Base-by-base conservation (phyloP, 2,888 invertebrate genomes). In the Acleris laterana region DNA sequence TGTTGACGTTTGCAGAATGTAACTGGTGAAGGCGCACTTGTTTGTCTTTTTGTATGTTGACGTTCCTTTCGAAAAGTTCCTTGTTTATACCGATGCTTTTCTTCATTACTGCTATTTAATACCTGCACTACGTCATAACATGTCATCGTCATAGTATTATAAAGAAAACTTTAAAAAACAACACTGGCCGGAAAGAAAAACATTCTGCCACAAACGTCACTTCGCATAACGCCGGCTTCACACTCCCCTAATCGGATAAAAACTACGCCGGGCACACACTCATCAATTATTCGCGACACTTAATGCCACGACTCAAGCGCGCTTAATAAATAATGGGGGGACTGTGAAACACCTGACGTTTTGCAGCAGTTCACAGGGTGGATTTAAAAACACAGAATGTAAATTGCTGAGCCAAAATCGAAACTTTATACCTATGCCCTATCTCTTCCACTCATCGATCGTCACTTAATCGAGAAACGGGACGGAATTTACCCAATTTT, bases 251-350 rank as follows among this genome's bases (percentile, higher is more conserved):
- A 61, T 61, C 50, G 55, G 44, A 61, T 61, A 51, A 61, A 63
- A 65, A 46, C 22, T 22, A 49, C 32, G 59, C 53, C 59, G 13
- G 50, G 19, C 50, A 42, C 61, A 28, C 64, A 68, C 79, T 73
- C 76, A 83, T 85, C 77, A 80, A 84, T 83, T 83, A 84, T 84
- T 83, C 76, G 70, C 63, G 62, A 72, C 81, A 80, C 83, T 83
- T 84, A 84, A 84, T 82, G 79, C 78, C 72, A 51, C 32, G 76
- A 73, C 72, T 77, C 77, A 69, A 74, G 71, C 73, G 75, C 73
- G 72, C 72, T 72, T 71, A 68, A 79, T 84, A 76, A 79, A 81
- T 82, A 79, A 84, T 84, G 78, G 70, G 74, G 46, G 51, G 55
- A 49, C 62, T 73, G 73, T 72, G 75, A 71, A 76, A 77, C 82